Evolutionary conservation across 1,140 invertebrate genomes (phyloP).

Genomic region (Orussus abietinus): DNA sequence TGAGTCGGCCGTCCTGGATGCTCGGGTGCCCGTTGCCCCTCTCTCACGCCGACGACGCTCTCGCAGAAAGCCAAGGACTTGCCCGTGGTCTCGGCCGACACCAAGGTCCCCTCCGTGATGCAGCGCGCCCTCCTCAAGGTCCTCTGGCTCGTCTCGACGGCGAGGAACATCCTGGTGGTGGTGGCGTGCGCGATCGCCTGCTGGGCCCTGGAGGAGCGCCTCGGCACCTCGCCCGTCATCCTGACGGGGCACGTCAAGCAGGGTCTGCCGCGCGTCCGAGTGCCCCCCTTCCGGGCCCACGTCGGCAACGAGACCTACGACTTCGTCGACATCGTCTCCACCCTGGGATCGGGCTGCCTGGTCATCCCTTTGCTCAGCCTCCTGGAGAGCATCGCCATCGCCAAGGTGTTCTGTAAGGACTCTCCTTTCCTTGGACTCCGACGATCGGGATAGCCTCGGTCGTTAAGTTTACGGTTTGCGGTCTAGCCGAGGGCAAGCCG

Average conservation of each 20-base stretch:
- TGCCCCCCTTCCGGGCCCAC: conserved; percentile 62
- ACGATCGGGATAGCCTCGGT: too few species aligned
- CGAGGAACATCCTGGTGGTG: conserved; percentile 75
- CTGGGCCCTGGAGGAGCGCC: conserved; percentile 59
- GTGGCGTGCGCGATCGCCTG: conserved; percentile 65
- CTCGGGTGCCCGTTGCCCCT: too few species aligned
- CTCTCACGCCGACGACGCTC: too few species aligned
- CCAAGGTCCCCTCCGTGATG: conserved; percentile 42
- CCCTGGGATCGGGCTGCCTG: conserved; percentile 69
- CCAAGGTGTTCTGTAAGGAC: conserved; percentile 73
- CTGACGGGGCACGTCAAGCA: conserved; percentile 68
- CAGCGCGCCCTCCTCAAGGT: conserved; percentile 53
- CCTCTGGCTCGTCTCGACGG: conserved; percentile 72
- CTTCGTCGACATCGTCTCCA: conserved; percentile 65
- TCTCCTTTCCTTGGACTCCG: conserved; percentile 10
- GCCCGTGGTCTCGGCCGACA: conserved; percentile 50
- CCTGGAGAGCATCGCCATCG: conserved; percentile 77
- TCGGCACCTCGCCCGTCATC: conserved; percentile 61
- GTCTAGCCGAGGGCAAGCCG: conserved; percentile 60
- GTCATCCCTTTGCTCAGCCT: conserved; percentile 76
- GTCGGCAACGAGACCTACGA: conserved; percentile 64
- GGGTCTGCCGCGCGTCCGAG: conserved; percentile 62
- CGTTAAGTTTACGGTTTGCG: conserved; percentile 6
- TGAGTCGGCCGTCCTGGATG: too few species aligned
- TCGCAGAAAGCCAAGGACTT: conserved; percentile 72